phyloP scores from a whole-genome alignment of 2,113 vertebrate genomes.

The Aegotheles bennettii region DNA sequence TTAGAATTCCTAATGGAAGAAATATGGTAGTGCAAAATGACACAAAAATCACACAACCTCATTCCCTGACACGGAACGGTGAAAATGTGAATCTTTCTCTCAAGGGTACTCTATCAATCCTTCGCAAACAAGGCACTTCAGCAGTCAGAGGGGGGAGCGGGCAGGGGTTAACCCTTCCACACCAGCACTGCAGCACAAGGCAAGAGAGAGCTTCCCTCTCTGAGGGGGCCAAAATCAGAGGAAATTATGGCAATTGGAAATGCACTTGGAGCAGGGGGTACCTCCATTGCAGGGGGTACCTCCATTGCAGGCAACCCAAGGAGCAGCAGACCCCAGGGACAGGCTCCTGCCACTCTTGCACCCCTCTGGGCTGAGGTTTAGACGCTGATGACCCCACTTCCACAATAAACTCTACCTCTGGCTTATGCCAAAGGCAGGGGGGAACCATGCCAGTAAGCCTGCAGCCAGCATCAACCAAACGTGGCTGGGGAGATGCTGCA shows the following conservation, averaged over 20 bases:
- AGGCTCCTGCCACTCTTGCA: not conserved
- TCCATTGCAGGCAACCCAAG: not conserved
- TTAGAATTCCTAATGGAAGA: conserved; percentile 69
- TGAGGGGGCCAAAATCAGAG: not conserved
- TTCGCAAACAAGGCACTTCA: conserved; percentile 53
- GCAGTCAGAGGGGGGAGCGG: conserved; percentile 9
- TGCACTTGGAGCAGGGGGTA: rapidly evolving
- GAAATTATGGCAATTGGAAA: rapidly evolving
- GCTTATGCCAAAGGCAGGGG: not conserved
- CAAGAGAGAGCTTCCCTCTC: not conserved
- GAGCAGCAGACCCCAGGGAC: not conserved
- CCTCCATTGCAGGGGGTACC: rapidly evolving
- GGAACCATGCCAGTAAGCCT: not conserved
- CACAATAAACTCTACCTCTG: rapidly evolving
- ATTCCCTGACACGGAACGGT: conserved; percentile 59
- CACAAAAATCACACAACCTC: conserved; percentile 62
- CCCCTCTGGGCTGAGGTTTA: not conserved
- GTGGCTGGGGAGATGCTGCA: rapidly evolving
- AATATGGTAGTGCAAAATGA: conserved; percentile 65
- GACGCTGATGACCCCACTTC: too few relatives aligned
- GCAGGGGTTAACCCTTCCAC: conserved; percentile 51
- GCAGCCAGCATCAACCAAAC: rapidly evolving
- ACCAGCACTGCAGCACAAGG: not conserved
- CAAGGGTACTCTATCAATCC: conserved; percentile 57
- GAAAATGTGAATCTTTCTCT: conserved; percentile 58